Percentiles rank a stretch among this genome's conserved stretches.
These are phyloP conservation scores for Saxicola maurus DNA, from an alignment of 2,797 vertebrate species.

Conservation along the genomic window DNA sequence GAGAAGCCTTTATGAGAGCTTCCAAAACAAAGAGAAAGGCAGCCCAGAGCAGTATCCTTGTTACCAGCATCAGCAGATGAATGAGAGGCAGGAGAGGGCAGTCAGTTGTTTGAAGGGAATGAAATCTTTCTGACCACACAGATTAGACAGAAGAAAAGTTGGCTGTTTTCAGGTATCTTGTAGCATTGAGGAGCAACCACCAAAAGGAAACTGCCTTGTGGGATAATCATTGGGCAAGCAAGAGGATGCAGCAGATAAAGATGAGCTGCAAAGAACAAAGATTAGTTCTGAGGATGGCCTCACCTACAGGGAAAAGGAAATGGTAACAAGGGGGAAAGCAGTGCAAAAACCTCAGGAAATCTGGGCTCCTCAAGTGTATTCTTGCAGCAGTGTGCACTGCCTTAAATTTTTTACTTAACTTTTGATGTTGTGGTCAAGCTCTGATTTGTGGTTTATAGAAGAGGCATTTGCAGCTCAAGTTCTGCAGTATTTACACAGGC, in stretches of 20 bases:
- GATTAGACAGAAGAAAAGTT: not conserved
- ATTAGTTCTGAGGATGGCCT: not conserved
- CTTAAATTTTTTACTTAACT: not conserved
- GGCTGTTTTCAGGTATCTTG: not conserved
- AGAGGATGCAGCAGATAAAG: constrained; percentile 29
- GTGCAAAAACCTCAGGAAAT: not conserved
- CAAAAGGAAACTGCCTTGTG: constrained; percentile 32
- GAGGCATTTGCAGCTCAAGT: not conserved
- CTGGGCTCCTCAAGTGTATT: not conserved
- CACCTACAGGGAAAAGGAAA: not conserved
- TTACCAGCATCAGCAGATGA: not conserved
- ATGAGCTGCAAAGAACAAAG: not conserved
- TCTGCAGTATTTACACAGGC: not conserved
- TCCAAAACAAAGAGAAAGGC: not conserved
- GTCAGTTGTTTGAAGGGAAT: not conserved
- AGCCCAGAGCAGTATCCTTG: not conserved
- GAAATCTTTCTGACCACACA: constrained; percentile 23
- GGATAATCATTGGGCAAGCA: not conserved
- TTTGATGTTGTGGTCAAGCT: not conserved
- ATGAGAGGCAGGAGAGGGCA: not conserved
- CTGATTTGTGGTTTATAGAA: not conserved
- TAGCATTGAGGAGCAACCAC: not conserved
- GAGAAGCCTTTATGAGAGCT: not conserved
- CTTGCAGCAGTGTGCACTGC: not conserved
- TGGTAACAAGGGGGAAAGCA: not conserved